A percentile compares a stretch with the other conserved stretches of the same genome.
Evolutionary conservation across 2,113 vertebrate species (phyloP).

Genomic region (Acanthochromis polyacanthus): DNA sequence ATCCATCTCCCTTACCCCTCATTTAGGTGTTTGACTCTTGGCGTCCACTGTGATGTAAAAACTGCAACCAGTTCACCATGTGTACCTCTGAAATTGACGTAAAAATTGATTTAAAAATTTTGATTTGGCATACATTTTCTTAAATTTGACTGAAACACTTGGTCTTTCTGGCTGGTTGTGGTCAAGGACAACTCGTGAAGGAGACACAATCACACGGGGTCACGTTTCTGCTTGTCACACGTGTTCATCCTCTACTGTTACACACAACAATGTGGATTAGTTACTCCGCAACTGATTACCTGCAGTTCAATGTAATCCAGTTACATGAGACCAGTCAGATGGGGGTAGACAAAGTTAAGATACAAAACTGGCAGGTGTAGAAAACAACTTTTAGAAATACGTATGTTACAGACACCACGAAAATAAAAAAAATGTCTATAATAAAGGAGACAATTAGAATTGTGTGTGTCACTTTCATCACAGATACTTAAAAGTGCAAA

Average conservation of each 20-base stretch:
- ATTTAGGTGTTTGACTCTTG: slow-evolving; percentile 15
- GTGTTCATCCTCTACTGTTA: slow-evolving; percentile 40
- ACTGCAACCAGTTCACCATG: background rate
- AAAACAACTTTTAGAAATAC: background rate
- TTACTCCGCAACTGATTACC: slow-evolving; percentile 5
- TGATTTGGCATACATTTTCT: background rate
- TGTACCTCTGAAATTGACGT: background rate
- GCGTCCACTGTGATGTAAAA: slow-evolving; percentile 13
- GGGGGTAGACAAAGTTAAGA: background rate
- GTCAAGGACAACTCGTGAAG: slow-evolving; percentile 44
- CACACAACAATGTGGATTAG: slow-evolving; percentile 40
- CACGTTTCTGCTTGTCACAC: slow-evolving; percentile 56
- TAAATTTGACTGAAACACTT: slow-evolving; percentile 3
- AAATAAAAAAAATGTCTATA: too few relatives aligned
- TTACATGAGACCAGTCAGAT: background rate
- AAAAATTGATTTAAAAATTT: too few relatives aligned
- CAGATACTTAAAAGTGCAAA: too few relatives aligned
- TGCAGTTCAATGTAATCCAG: background rate
- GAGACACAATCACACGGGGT: slow-evolving; percentile 59
- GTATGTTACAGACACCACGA: too few relatives aligned
- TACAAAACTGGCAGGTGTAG: background rate
- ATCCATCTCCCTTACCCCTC: background rate
- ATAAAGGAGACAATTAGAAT: too few relatives aligned
- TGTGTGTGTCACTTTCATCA: too few relatives aligned
- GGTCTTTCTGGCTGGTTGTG: too few relatives aligned